Percentiles rank a stretch among this genome's conserved stretches.
phyloP scores from a whole-genome alignment of 64 coral and sea anemone genomes.

The Pocillopora verrucosa region DNA sequence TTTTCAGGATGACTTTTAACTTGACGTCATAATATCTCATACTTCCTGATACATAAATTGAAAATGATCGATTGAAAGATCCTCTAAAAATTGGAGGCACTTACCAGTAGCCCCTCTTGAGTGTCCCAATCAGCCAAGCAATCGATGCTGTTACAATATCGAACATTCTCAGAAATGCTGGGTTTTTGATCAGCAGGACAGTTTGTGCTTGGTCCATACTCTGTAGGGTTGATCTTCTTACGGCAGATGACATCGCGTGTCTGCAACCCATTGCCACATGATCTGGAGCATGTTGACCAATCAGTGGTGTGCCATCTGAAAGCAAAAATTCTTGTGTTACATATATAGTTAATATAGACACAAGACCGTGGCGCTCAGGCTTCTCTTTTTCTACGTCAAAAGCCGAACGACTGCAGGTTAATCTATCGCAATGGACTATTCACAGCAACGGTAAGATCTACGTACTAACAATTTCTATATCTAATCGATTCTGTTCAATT shows the following conservation, averaged over 20 bases:
- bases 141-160: constrained; percentile 1
- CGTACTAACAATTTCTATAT: too few species aligned
- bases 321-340: not conserved
- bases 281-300: constrained; percentile 11
- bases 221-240: not conserved
- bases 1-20: too few species aligned
- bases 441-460: too few species aligned
- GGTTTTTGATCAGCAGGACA: constrained; percentile 2
- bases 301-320: not conserved
- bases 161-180: not conserved
- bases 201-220: not conserved
- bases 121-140: constrained; percentile 28
- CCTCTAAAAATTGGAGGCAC: not conserved
- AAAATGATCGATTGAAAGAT: too few species aligned
- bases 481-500: too few species aligned
- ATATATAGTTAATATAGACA: too few species aligned
- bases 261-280: constrained; percentile 6
- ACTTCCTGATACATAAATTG: not conserved
- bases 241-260: not conserved
- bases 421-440: too few species aligned
- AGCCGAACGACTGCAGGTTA: too few species aligned
- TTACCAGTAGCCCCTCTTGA: not conserved
- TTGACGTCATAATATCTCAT: too few species aligned
- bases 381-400: not conserved
- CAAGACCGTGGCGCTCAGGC: too few species aligned